Evolutionary conservation across 1,140 invertebrate species (phyloP).

Genomic region (Geopemphigus sp.): DNA sequence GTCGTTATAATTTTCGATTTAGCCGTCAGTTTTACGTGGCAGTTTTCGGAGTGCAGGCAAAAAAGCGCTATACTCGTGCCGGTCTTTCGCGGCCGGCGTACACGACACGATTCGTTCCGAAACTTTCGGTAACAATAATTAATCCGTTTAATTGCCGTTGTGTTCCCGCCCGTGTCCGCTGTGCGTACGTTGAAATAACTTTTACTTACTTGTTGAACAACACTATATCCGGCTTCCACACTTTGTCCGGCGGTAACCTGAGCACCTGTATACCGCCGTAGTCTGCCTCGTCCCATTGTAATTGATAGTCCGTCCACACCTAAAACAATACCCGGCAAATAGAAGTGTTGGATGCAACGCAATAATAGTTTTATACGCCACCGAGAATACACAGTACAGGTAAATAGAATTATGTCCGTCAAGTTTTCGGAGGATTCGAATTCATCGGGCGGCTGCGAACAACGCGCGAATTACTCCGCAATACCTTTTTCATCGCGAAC

Average conservation of each 20-base stretch:
- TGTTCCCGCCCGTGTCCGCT: background rate
- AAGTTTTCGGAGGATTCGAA: too few species aligned
- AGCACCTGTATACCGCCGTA: conserved; percentile 96
- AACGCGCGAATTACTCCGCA: too few species aligned
- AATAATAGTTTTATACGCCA: too few species aligned
- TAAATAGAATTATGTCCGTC: too few species aligned
- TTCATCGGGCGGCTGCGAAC: too few species aligned
- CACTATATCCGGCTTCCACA: conserved; percentile 99
- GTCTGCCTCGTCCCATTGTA: conserved; percentile 96
- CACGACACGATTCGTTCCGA: conserved; percentile 14
- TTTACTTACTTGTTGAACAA: conserved; percentile 96
- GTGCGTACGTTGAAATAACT: background rate
- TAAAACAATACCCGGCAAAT: conserved; percentile 54
- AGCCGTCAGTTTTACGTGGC: too few species aligned
- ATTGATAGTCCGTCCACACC: conserved; percentile 96
- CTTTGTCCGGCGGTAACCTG: conserved; percentile 94
- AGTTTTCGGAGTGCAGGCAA: too few species aligned
- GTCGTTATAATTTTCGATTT: too few species aligned
- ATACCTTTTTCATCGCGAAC: too few species aligned
- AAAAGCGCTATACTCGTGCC: too few species aligned
- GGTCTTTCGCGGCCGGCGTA: conserved; percentile 1
- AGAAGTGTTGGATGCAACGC: background rate
- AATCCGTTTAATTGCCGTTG: conserved; percentile 26
- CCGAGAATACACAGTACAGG: too few species aligned
- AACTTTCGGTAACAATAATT: conserved; percentile 34